Conservation (phyloP, 2,888 invertebrate species). For the Eupeodes luniger region DNA sequence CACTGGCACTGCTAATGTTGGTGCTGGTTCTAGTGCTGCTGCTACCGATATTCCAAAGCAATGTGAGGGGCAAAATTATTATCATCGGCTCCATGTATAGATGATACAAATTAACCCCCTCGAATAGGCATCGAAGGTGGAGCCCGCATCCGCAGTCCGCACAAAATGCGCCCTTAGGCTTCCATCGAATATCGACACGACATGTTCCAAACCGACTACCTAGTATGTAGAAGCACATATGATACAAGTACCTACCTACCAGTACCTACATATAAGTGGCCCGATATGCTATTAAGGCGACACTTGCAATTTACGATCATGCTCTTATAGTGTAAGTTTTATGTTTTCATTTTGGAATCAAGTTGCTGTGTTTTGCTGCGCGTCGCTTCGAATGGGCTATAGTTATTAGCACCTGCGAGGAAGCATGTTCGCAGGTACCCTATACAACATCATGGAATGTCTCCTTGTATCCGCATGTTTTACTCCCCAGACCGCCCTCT, state of each 20-base stretch:
- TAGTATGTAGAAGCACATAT: neutral
- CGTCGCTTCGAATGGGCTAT: constrained; percentile 9
- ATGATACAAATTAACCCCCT: constrained; percentile 60
- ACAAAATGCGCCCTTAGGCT: constrained; percentile 68
- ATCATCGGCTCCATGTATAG: constrained; percentile 60
- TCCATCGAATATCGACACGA: constrained; percentile 59
- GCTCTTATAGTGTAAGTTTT: constrained; percentile 53
- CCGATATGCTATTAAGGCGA: constrained; percentile 66
- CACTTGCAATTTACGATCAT: constrained; percentile 74
- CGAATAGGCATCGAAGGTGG: constrained; percentile 69
- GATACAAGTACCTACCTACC: neutral
- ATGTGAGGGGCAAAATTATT: constrained; percentile 54
- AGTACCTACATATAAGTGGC: constrained; percentile 49
- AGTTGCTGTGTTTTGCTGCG: constrained; percentile 20
- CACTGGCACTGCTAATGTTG: neutral
- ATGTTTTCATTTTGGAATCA: constrained; percentile 71
- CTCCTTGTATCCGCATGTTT: neutral
- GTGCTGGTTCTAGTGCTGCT: constrained; percentile 24
- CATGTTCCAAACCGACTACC: constrained; percentile 50
- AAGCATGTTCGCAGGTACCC: constrained; percentile 53
- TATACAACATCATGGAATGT: neutral
- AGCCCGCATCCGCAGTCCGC: constrained; percentile 56
- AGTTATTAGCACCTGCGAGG: constrained; percentile 69
- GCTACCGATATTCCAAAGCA: constrained; percentile 46
- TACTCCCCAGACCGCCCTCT: neutral